Evolutionary conservation across 1,140 invertebrate species (phyloP).

Genomic region (Tyrophagus putrescentiae): DNA sequence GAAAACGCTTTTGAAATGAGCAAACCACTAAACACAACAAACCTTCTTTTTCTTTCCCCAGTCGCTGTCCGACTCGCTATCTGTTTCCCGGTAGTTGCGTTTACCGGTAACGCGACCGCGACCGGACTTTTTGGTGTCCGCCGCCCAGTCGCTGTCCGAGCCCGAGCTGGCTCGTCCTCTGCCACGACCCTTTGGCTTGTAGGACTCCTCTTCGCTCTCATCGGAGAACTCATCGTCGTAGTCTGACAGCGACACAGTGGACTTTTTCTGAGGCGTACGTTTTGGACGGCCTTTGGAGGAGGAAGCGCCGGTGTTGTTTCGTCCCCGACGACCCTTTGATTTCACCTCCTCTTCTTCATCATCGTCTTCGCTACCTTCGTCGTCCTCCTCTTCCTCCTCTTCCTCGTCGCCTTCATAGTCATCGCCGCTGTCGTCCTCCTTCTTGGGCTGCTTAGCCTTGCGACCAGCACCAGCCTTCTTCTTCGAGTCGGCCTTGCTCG

Average conservation of each 20-base stretch:
- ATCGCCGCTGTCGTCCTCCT: slow-evolving; percentile 17
- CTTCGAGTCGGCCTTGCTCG: neutral
- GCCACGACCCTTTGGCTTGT: slow-evolving; percentile 15
- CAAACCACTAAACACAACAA: neutral
- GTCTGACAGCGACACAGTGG: slow-evolving; percentile 16
- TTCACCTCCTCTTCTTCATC: slow-evolving; percentile 24
- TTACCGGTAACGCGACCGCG: slow-evolving; percentile 12
- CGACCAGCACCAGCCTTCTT: slow-evolving; percentile 19
- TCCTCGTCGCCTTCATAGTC: slow-evolving; percentile 18
- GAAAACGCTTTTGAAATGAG: neutral
- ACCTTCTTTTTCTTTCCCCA: slow-evolving; percentile 19
- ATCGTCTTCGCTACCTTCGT: slow-evolving; percentile 19
- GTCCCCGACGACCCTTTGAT: slow-evolving; percentile 18
- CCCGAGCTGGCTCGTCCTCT: slow-evolving; percentile 20
- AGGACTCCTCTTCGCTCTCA: slow-evolving; percentile 22
- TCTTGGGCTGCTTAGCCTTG: too few species aligned
- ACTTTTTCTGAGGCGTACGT: slow-evolving; percentile 5
- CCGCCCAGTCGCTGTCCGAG: slow-evolving; percentile 28
- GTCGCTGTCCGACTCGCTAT: slow-evolving; percentile 27
- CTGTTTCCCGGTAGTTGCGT: slow-evolving; percentile 18
- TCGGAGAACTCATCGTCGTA: slow-evolving; percentile 20
- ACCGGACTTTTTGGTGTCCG: slow-evolving; percentile 24
- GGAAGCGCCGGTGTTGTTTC: neutral
- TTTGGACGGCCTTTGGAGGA: slow-evolving; percentile 10
- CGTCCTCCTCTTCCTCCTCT: slow-evolving; percentile 21